These are phyloP conservation scores for Takifugu flavidus DNA, from an alignment of 2,113 vertebrate species.

Conservation along the genomic window DNA sequence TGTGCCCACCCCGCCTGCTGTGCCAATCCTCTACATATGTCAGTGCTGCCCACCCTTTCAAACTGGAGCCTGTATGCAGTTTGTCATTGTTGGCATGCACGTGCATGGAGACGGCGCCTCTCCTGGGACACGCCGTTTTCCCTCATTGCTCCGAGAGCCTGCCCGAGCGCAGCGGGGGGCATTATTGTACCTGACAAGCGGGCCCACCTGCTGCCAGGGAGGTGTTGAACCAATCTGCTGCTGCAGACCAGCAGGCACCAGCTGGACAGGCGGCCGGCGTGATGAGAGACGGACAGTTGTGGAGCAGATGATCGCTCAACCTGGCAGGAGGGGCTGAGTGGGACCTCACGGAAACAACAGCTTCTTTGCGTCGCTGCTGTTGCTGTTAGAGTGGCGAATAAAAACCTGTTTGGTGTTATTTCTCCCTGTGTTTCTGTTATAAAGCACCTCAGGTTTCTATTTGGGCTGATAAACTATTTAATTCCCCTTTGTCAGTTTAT, in stretches of 20 bases:
- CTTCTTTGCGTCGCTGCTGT: not conserved
- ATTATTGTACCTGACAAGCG: constrained; percentile 48
- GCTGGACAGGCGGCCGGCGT: constrained; percentile 57
- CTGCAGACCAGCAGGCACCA: constrained; percentile 50
- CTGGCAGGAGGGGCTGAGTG: constrained; percentile 31
- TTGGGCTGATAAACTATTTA: not conserved
- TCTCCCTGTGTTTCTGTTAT: not conserved
- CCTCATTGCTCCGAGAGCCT: constrained; percentile 23
- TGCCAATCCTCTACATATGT: constrained; percentile 45
- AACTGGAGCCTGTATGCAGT: constrained; percentile 58
- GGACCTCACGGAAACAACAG: constrained; percentile 18
- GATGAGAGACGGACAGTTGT: constrained; percentile 52
- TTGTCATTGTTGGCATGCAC: constrained; percentile 55
- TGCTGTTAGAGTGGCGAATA: not conserved
- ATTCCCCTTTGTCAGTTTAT: not conserved
- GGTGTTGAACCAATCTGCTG: constrained; percentile 47
- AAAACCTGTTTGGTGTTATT: too few species aligned
- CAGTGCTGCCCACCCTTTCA: constrained; percentile 40
- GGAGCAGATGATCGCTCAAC: constrained; percentile 37
- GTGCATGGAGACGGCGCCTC: constrained; percentile 32
- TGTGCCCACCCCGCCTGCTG: constrained; percentile 32
- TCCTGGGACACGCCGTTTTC: constrained; percentile 9
- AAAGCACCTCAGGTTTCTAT: not conserved
- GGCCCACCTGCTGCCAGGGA: constrained; percentile 54
- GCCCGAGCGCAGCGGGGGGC: constrained; percentile 47